Evolutionary conservation across 2,797 vertebrate genomes (phyloP), one percentile per base, ranked within the genome.

Genomic region (Thaleichthys pacificus): DNA sequence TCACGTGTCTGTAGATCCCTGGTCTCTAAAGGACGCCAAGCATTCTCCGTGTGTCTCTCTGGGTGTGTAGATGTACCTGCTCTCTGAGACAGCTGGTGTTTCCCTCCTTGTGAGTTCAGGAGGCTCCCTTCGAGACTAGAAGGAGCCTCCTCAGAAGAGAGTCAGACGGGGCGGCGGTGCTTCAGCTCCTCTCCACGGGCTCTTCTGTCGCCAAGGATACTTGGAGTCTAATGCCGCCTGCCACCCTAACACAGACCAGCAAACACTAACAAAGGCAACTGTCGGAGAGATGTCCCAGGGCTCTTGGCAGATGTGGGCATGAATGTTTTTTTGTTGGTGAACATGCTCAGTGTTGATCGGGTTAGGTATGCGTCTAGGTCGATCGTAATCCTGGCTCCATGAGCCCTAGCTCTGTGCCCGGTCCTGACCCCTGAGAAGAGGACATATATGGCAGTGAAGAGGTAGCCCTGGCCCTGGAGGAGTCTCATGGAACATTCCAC

Each of bases 381-480:
- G 4, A 38, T 42, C 22, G 15, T 28, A 19, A 67, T 51, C 6
- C 17, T 67, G 65, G 22, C 28, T 67, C 6, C 14, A 28, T 7
- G 54, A 49, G 66, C 75, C 78, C 74, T 49, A 72, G 68, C 49
- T 66, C 70, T 35, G 71, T 74, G 49, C 70, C 60, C 28, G 65
- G 77, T 63, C 73, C 42, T 77, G 69, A 82, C 75, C 75, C 79
- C 69, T 78, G 58, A 56, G 69, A 81, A 19, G 32, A 19, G 57
- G 51, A 76, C 69, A 68, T 76, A 69, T 65, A 73, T 65, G 72
- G 73, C 66, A 60, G 15, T 61, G 7, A 54, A 57, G 61, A 78
- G 38, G 72, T 69, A 74, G 15, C n/a, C 17, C 28, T 56, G 65
- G 62, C 67, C 38, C 15, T 72, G 65, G 38, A 72, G 74, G 72